A percentile compares a stretch with the other conserved stretches of the same genome.
Conservation (phyloP, 2,888 invertebrate species). For the Oligia latruncula region DNA sequence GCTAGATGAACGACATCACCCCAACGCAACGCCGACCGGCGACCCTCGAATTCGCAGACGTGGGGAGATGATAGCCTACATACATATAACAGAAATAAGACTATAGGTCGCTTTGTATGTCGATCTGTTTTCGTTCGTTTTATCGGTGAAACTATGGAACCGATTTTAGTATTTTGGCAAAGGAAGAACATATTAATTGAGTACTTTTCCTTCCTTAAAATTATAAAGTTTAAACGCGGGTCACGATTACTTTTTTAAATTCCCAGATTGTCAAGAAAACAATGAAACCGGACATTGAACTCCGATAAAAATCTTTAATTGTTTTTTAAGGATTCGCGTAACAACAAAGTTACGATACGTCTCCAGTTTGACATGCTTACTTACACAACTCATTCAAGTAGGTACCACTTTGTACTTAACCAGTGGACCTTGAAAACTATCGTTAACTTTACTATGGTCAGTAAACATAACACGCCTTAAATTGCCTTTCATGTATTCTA, state of each 20-base stretch:
- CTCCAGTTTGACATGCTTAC: slow-evolving; percentile 40
- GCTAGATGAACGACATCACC: slow-evolving; percentile 47
- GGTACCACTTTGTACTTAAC: slow-evolving; percentile 40
- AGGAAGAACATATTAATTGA: neutral
- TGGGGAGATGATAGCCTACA: slow-evolving; percentile 41
- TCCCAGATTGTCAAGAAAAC: slow-evolving; percentile 28
- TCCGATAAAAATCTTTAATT: slow-evolving; percentile 33
- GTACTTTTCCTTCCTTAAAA: slow-evolving; percentile 34
- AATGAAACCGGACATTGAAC: slow-evolving; percentile 46
- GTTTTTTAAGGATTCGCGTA: slow-evolving; percentile 46
- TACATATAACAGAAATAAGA: slow-evolving; percentile 22
- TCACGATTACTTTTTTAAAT: slow-evolving; percentile 22
- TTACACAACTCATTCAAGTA: slow-evolving; percentile 63
- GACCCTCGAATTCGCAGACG: slow-evolving; percentile 41
- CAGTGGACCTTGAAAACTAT: slow-evolving; percentile 47
- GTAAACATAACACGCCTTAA: slow-evolving; percentile 41
- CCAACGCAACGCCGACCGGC: slow-evolving; percentile 31
- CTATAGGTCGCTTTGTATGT: neutral
- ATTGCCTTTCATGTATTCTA: slow-evolving; percentile 20
- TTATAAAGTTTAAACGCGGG: neutral
- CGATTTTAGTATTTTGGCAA: slow-evolving; percentile 6
- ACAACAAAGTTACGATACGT: slow-evolving; percentile 19
- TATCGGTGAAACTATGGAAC: neutral
- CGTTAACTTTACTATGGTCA: slow-evolving; percentile 24
- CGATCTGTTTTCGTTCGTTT: slow-evolving; percentile 8